Percentiles rank a stretch among this genome's conserved stretches.
Conservation (phyloP, 2,113 vertebrate genomes). For the Jaculus jaculus region DNA sequence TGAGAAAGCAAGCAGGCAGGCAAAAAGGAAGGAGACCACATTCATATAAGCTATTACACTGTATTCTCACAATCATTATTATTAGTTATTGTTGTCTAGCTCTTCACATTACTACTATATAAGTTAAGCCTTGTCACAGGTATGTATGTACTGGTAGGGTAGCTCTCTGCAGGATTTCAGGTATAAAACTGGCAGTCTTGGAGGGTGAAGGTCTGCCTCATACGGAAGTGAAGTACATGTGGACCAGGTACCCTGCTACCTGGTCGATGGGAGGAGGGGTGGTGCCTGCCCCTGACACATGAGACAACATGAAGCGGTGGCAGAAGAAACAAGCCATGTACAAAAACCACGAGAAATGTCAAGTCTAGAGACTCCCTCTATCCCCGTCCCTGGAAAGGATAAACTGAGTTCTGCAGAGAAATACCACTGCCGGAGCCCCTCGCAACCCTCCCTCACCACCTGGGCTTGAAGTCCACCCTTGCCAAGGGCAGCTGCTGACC, state of each 20-base stretch:
- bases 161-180: not conserved
- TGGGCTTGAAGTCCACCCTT: not conserved
- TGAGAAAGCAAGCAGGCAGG: too few species aligned
- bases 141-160: too few species aligned
- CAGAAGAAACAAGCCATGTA: not conserved
- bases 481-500: accelerated
- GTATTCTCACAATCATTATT: not conserved
- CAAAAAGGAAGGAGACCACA: not conserved
- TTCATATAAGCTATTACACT: too few species aligned
- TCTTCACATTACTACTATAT: not conserved
- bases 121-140: not conserved
- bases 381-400: not conserved
- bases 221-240: accelerated
- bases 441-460: not conserved
- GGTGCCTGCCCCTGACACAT: not conserved
- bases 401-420: not conserved
- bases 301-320: not conserved
- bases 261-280: not conserved
- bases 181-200: not conserved
- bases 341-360: not conserved
- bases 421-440: not conserved
- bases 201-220: not conserved
- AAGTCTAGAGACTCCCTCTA: not conserved
- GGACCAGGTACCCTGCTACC: not conserved
- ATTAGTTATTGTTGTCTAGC: too few species aligned